Base-by-base conservation (phyloP, 2,888 invertebrate species). In the Stegana nigrithorax region DNA sequence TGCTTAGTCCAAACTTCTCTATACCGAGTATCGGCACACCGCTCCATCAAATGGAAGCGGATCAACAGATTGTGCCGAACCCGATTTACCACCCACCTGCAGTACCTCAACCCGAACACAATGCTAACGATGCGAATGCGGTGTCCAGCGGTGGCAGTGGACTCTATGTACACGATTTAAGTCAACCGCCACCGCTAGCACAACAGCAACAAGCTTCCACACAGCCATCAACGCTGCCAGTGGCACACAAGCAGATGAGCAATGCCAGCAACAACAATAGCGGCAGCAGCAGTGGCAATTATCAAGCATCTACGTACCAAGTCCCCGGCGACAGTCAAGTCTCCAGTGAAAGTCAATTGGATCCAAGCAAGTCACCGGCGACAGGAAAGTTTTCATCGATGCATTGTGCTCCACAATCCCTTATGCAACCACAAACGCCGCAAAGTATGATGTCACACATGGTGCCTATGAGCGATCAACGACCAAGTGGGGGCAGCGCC, bases 1-100 rank as follows among this genome's bases (percentile, higher is more conserved):
- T 95, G 94, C 87, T 95, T 66, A 95, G 95, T 87, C 95, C 95
- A 19, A 94, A 93, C 68, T 92, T 91, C 80, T 93, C 93, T 75
- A 94, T 95, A 84, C 95, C 95, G 67, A 95, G 94, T 78, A 94
- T 96, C 83, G 95, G 93, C 60, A 96, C 95, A 5, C 95, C 96
- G 2, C 84, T 95, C 14, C 95, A 95, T 87, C 95, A 95, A 78
- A 93, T 94, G 19, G 95, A 95, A 83, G 94, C 95, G 81, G 96
- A 96, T 84, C 95, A 95, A 83, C 92, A 93, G 83, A 95, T 95
- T 75, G 88, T 95, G 56, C 93, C 94, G 55, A 93, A 93, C 88
- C 93, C 94, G 0, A 87, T 94, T 72, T 91, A 91, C 73, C 93
- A 93, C 77, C 93, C 93, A 71, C 90, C 90, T 85, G 88, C 89